Evolutionary conservation across 1,140 invertebrate genomes (phyloP).

Genomic region (Phymorhynchus buccinoides): DNA sequence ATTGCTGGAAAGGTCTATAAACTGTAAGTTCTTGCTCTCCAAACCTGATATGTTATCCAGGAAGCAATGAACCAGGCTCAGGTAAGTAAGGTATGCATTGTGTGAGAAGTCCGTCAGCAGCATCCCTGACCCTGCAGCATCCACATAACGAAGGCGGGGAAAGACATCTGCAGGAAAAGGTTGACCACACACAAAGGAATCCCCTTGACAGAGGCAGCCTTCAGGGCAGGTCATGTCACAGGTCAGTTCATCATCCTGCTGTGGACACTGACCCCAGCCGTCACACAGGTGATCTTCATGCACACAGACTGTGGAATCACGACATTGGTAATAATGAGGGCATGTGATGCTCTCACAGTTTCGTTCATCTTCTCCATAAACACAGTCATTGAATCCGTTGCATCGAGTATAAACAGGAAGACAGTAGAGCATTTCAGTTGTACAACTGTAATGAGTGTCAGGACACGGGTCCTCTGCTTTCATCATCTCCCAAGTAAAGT

Average conservation of each 20-base stretch:
- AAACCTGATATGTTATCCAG: constrained; percentile 6
- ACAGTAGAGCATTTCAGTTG: no score
- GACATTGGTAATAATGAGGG: constrained; percentile 28
- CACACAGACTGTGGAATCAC: constrained; percentile 27
- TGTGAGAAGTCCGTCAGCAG: neutral
- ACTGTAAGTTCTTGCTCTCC: neutral
- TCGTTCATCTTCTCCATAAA: no score
- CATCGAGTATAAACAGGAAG: no score
- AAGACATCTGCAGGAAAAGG: neutral
- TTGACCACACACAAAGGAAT: neutral
- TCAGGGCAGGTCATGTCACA: constrained; percentile 43
- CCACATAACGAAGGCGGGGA: neutral
- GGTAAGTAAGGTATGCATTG: neutral
- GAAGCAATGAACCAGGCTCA: neutral
- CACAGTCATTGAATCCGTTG: no score
- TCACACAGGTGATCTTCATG: constrained; percentile 7
- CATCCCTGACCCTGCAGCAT: neutral
- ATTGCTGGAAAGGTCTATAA: constrained; percentile 34
- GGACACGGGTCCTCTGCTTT: no score
- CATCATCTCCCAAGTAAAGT: no score
- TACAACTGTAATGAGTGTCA: no score
- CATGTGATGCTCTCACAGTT: no score
- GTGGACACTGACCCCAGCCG: constrained; percentile 33
- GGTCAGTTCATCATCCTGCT: constrained; percentile 36
- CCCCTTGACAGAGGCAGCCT: constrained; percentile 37